Conservation (phyloP, 2,113 vertebrate genomes). For the Tichodroma muraria region DNA sequence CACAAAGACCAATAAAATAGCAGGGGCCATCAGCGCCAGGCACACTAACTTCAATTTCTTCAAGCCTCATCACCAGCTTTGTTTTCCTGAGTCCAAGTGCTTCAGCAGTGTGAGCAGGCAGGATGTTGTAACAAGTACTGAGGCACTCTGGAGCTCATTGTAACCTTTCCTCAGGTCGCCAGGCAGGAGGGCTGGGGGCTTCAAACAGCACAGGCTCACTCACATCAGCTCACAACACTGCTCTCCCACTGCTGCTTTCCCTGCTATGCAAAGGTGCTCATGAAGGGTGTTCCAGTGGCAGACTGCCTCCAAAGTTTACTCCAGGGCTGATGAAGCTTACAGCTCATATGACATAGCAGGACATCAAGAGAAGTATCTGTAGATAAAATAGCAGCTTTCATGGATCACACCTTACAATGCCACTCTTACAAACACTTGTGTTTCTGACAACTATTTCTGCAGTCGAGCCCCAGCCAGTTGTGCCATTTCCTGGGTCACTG, state of each 20-base stretch:
- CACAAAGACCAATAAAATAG: background rate
- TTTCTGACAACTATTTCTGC: background rate
- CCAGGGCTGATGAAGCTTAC: accelerated
- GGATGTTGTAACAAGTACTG: background rate
- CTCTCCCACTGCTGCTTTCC: background rate
- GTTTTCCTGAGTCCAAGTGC: background rate
- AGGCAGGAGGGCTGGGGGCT: background rate
- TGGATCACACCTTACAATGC: background rate
- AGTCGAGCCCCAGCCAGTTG: background rate
- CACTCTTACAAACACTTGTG: too few species aligned
- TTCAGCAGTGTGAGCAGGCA: background rate
- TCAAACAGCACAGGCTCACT: background rate
- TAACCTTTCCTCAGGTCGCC: background rate
- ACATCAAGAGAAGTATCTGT: background rate
- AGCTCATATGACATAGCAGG: background rate
- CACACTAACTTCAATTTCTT: background rate
- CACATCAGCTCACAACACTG: background rate
- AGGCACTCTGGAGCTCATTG: background rate
- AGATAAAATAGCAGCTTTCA: background rate
- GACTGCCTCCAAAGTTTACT: background rate
- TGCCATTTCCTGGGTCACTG: background rate
- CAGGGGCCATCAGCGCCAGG: accelerated
- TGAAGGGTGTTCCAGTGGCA: background rate
- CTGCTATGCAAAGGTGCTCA: background rate
- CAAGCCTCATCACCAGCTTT: background rate